phyloP scores from a whole-genome alignment of 2,888 invertebrate species.

The Sympetrum striolatum region DNA sequence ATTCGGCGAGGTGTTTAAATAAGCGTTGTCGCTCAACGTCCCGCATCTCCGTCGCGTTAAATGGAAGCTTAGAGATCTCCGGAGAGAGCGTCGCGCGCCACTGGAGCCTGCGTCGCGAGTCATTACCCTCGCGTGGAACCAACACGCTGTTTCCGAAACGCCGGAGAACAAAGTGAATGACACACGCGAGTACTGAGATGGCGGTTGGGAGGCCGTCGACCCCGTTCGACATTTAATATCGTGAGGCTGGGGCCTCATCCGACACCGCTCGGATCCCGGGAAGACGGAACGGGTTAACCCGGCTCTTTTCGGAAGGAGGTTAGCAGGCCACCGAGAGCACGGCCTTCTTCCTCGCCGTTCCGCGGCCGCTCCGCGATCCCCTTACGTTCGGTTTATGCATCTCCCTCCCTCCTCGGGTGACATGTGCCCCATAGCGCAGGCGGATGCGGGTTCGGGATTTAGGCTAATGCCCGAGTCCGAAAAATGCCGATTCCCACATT shows the following conservation, averaged over 20 bases:
- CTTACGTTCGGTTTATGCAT: neutral
- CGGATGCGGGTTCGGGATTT: neutral
- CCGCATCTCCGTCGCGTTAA: too few species aligned
- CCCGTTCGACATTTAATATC: neutral
- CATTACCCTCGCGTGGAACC: neutral
- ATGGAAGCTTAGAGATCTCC: too few species aligned
- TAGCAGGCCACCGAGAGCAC: slow-evolving; percentile 27
- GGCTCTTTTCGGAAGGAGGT: slow-evolving; percentile 39
- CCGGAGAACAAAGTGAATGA: neutral
- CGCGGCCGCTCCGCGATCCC: neutral
- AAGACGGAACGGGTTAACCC: slow-evolving; percentile 19
- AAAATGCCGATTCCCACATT: neutral
- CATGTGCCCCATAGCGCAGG: neutral
- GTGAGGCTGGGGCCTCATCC: neutral
- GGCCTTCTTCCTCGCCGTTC: neutral
- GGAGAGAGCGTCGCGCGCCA: neutral
- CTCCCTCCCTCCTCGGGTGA: neutral
- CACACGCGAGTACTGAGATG: neutral
- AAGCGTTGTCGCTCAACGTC: too few species aligned
- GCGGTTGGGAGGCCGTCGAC: neutral
- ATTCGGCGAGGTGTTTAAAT: too few species aligned
- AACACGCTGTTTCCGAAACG: neutral
- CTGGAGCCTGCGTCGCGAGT: neutral
- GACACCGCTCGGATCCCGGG: neutral
- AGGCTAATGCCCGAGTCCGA: neutral